Base-by-base conservation (phyloP, 2,797 vertebrate genomes). In the Trematomus bernacchii region DNA sequence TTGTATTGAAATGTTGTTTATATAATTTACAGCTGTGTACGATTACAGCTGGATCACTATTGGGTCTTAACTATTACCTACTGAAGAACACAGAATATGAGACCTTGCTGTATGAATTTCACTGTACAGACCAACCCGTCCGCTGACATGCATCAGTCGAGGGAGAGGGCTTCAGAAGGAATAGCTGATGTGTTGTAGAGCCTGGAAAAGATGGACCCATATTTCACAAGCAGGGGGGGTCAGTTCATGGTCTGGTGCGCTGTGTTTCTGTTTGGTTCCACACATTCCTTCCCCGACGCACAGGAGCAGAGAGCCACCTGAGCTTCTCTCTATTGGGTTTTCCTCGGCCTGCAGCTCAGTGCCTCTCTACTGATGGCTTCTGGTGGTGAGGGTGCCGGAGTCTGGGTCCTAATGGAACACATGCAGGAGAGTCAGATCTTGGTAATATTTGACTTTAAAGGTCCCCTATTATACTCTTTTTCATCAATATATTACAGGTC, bases 381-480 rank as follows among this genome's bases (percentile, higher is more conserved):
- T 96, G 95, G 70, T 96, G 96, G 77, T 96, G 96, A 46, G 94
- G 79, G 80, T 96, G 97, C 75, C 95, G 96, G 76, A 97, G 94
- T 83, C 95, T 94, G 76, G 96, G 93, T 77, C 96, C 97, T 99
- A 73, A 21, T 55, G 83, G 12, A 50, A 60, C 48, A 85, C 53
- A 89, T 33, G 66, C 10, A 11, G 43, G 42, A 48, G 18, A n/a
- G n/a, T 48, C 6, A 18, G 16, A 23, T 16, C 37, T 18, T 10
- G n/a, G 16, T 37, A 53, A 19, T 27, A 6, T 44, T 2, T 13
- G 2, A 42, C 10, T 21, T 6, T 27, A 27, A 27, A 27, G 4
- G 4, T 27, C 27, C 27, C 27, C 27, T 27, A 5, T 27, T 27
- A 27, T 27, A 27, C 27, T 27, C 1, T 27, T 27, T 27, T 27